Evolutionary conservation across 1,140 invertebrate genomes (phyloP), one percentile per base, ranked within the genome.

Genomic region (Procambarus clarkii): DNA sequence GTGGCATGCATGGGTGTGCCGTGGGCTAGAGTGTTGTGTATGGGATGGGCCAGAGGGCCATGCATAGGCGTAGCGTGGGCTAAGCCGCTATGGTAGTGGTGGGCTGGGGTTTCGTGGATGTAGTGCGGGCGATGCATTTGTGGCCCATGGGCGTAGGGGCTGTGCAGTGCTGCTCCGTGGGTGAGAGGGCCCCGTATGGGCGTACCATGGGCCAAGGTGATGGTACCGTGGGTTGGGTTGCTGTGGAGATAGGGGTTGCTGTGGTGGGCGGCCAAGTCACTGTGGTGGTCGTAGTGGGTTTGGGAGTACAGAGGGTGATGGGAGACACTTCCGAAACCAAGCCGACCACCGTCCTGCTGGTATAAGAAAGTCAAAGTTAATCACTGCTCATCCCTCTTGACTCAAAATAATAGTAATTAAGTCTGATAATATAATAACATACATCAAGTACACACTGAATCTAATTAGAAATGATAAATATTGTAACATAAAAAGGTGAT

Each of bases 291-390:
- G 21, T 44, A 21, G 21, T 44, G 48, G 24, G 74, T 44, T 7
- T 5, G 74, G 50, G 84, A 34, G 74, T 44, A 83, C 9, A 48
- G 54, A 82, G 71, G 46, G 45, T 11, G 44, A 54, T 54, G 44
- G 7, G 46, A 48, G 5, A 24, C 2, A 5, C 13, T 44, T 8
- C 44, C 24, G 3, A 76, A 34, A 54, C 45, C 50, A 0, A 86
- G 18, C 13, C 84, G 69, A 3, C 84, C 84, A 34, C 77, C 77
- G 13, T 86, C 84, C 84, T 86, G 48, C 21, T 60, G 50, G 8
- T 54, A 54, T 13, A 54, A 13, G 50, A 50, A 83, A 11, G 24
- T 81, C 3, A 21, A 18, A 21, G 24, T 60, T 83, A 24, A 18
- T 54, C 0, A 54, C 8, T 5, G 13, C 50, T 54, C 50, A 3